Evolutionary conservation across 2,888 invertebrate genomes (phyloP).

Genomic region (Agonopterix arenella): DNA sequence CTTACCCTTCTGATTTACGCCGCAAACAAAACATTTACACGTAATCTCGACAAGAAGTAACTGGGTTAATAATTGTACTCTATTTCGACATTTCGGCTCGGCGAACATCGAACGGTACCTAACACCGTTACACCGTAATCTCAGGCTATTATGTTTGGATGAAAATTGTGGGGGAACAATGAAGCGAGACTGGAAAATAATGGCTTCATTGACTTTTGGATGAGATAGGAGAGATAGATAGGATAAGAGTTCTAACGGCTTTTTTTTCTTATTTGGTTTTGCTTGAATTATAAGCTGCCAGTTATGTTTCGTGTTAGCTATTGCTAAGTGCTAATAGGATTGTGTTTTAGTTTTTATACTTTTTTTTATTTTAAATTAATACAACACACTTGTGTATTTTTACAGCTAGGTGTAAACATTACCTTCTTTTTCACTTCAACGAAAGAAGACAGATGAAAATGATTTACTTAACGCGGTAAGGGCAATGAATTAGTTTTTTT

Average conservation of each 20-base stretch:
- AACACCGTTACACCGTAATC: slow-evolving; percentile 27
- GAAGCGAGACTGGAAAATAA: not conserved
- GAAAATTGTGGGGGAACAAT: not conserved
- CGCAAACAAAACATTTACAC: slow-evolving; percentile 13
- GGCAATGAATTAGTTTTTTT: too few species aligned
- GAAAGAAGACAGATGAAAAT: too few species aligned
- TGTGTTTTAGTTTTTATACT: too few species aligned
- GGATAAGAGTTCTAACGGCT: not conserved
- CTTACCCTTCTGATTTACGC: too few species aligned
- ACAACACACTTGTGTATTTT: too few species aligned
- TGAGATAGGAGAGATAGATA: not conserved
- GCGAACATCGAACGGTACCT: slow-evolving; percentile 37
- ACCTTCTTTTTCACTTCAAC: too few species aligned
- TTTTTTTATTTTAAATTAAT: too few species aligned
- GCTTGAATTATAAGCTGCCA: not conserved
- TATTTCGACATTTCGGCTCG: slow-evolving; percentile 44
- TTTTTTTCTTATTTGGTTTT: not conserved
- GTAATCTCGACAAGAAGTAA: slow-evolving; percentile 39
- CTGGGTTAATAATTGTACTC: slow-evolving; percentile 47
- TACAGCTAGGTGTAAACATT: too few species aligned
- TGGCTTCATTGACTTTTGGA: not conserved
- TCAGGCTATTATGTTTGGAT: not conserved
- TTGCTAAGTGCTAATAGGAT: too few species aligned
- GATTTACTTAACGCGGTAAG: too few species aligned
- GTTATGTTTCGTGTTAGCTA: too few species aligned